Percentiles rank a stretch among this genome's conserved stretches.
Evolutionary conservation across 1,140 invertebrate species (phyloP).

Genomic region (Drosophila baimaii): DNA sequence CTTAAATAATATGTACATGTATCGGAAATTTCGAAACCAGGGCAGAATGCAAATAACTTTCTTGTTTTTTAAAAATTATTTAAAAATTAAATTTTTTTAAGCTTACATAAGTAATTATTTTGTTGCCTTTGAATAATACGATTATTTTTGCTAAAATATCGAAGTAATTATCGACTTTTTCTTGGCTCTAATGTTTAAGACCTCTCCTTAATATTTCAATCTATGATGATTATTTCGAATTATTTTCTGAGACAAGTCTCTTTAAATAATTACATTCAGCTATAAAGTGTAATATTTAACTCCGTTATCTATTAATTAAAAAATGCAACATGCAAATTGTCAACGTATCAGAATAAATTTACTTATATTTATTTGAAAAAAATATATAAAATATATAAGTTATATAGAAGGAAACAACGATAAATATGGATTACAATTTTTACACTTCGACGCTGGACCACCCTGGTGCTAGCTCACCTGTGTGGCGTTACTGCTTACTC

Average conservation of each 20-base stretch:
- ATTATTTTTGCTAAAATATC: no score
- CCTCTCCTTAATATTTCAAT: not conserved
- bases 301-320: not conserved
- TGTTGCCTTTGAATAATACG: no score
- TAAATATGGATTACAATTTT: not conserved
- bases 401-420: not conserved
- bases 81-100: no score
- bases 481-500: not conserved
- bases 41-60: no score
- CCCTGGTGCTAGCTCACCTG: slow-evolving; percentile 5
- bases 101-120: no score
- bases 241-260: not conserved
- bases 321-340: no score
- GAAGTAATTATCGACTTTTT: no score
- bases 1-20: no score
- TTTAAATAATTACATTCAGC: not conserved
- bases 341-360: not conserved
- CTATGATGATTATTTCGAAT: not conserved
- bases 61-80: no score
- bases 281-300: not conserved
- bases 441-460: not conserved
- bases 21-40: no score
- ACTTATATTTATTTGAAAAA: not conserved
- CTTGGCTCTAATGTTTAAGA: no score
- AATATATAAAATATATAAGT: no score